Percentiles rank a stretch among this genome's conserved stretches.
phyloP scores from a whole-genome alignment of 2,113 vertebrate genomes.

The Tachysurus fulvidraco region DNA sequence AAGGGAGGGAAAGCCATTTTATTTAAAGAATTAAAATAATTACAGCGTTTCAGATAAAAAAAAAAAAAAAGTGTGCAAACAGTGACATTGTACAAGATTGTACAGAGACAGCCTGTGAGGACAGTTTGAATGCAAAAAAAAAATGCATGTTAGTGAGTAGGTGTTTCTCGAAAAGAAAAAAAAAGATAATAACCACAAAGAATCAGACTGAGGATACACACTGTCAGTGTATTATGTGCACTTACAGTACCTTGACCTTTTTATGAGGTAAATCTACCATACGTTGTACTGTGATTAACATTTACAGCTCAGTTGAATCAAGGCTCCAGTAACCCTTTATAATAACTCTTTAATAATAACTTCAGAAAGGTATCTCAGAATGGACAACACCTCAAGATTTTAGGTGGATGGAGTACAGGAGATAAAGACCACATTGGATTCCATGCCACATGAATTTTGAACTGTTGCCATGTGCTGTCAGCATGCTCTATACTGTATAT shows the following conservation, averaged over 20 bases:
- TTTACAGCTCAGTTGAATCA: neutral
- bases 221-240: neutral
- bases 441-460: too few species aligned
- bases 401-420: neutral
- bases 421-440: neutral
- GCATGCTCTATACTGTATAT: too few species aligned
- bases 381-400: neutral
- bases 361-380: neutral
- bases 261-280: neutral
- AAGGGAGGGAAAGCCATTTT: conserved; percentile 27
- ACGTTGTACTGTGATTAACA: neutral
- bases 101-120: neutral
- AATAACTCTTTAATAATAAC: too few species aligned
- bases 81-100: neutral
- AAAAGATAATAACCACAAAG: neutral
- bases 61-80: conserved; percentile 15
- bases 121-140: neutral
- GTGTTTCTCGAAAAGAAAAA: neutral
- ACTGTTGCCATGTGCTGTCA: too few species aligned
- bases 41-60: conserved; percentile 28
- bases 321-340: too few species aligned
- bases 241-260: neutral
- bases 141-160: neutral
- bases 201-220: neutral
- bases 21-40: conserved; percentile 60